These are phyloP conservation scores for Dicrostonyx torquatus DNA, from an alignment of 2,797 vertebrate genomes.

Conservation along the genomic window DNA sequence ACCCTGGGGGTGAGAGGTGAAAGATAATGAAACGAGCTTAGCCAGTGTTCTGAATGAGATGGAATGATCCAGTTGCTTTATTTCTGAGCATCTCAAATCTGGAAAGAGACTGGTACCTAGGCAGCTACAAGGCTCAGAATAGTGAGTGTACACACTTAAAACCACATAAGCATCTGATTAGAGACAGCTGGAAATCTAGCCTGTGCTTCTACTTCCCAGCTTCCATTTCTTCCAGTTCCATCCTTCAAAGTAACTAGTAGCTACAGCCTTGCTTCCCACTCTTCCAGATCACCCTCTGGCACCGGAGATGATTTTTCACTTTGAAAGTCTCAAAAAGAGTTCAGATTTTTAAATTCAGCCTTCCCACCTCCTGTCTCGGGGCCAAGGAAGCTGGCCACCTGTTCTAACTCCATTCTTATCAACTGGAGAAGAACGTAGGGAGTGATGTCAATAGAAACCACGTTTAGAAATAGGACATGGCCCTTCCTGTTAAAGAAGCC, in stretches of 20 bases:
- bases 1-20: background rate
- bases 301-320: conserved; percentile 44
- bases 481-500: conserved; percentile 8
- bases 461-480: conserved; percentile 3
- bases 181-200: background rate
- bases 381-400: conserved; percentile 52
- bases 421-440: conserved; percentile 36
- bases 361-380: conserved; percentile 10
- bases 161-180: background rate
- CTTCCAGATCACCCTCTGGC: background rate
- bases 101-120: background rate
- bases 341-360: conserved; percentile 29
- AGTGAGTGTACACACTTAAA: background rate
- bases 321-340: conserved; percentile 52
- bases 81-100: background rate
- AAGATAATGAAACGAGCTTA: background rate
- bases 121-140: background rate
- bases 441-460: conserved; percentile 44
- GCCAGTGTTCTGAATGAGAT: background rate
- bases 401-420: conserved; percentile 57
- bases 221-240: background rate
- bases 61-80: background rate
- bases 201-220: background rate
- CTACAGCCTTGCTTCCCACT: background rate
- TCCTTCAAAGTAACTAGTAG: background rate